Evolutionary conservation across 1,140 invertebrate genomes (phyloP), one percentile per base, ranked within the genome.

Genomic region (Penaeus japonicus): DNA sequence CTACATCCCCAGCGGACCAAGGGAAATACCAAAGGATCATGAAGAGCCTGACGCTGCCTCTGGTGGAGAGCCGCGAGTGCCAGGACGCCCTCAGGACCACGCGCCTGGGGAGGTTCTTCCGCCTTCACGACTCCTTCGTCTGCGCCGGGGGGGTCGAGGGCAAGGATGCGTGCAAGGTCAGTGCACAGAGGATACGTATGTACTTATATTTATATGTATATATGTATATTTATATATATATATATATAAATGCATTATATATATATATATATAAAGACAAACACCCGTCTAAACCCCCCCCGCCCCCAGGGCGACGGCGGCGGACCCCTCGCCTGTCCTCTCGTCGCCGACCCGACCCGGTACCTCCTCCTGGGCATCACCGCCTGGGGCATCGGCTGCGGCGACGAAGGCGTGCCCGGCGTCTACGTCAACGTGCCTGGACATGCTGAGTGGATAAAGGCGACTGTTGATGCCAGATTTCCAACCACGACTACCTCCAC

Each of bases 21-120:
- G 95, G 95, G 17, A 93, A 93, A n/a, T 96, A 96, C 90, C 95
- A 96, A 90, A 94, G 95, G 2, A 95, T 96, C 22, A 91, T 96
- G 92, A 96, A 96, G 91, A 87, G 87, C 70, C 94, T 96, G 32
- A 94, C 95, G 47, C 90, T 96, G 7, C 95, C 95, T 4, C 92
- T 95, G 10, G 94, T 96, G 0, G 92, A 93, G 1, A 92, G 92
- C 7, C 85, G 92, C 2, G 89, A 89, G 0, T 97, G 96, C 89
- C 93, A 96, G 91, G 91, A 92, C 0, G 90, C 92, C 75, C 91
- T 96, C 17, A 92, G 94, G 54, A 90, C 86, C 65, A 96, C 95
- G 0, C 92, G 94, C 89, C 92, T 96, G 1, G 95, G 96, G 1
- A 91, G 91, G 0, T 93, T 92, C 70, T 96, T 95, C 90, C 91